These are phyloP conservation scores for Amiota communis DNA, from an alignment of 2,888 invertebrate genomes.

Conservation along the genomic window DNA sequence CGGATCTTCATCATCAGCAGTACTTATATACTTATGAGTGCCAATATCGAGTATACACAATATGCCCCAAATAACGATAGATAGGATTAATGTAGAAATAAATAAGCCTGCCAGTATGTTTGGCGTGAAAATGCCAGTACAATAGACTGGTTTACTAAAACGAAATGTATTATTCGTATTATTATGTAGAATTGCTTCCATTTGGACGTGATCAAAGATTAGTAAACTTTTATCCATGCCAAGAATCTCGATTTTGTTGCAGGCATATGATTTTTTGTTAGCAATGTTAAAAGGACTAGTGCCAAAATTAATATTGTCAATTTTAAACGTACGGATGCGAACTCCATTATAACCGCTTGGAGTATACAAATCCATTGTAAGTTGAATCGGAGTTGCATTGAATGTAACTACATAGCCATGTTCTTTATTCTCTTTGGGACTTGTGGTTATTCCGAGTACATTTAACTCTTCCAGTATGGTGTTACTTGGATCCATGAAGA, in stretches of 20 bases:
- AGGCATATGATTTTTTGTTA: not conserved
- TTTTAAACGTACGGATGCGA: not conserved
- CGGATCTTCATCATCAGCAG: constrained; percentile 40
- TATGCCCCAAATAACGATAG: constrained; percentile 43
- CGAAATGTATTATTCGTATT: constrained; percentile 44
- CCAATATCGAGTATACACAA: constrained; percentile 49
- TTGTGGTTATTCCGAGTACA: not conserved
- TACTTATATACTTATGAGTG: constrained; percentile 35
- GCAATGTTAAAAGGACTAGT: not conserved
- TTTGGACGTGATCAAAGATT: not conserved
- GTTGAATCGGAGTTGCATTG: not conserved
- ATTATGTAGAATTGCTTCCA: not conserved
- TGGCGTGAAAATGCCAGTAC: constrained; percentile 33
- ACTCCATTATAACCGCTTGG: not conserved
- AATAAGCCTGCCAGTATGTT: constrained; percentile 44
- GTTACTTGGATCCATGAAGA: no score
- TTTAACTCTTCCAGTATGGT: not conserved
- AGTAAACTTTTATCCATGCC: not conserved
- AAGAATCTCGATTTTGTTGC: constrained; percentile 29
- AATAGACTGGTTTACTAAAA: constrained; percentile 32
- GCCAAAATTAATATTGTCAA: not conserved
- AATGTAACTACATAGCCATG: not conserved
- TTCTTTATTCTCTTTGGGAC: not conserved
- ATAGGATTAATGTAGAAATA: constrained; percentile 36
- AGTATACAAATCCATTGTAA: not conserved